Percentiles rank a stretch among this genome's conserved stretches.
phyloP scores from a whole-genome alignment of 2,888 invertebrate genomes.

The Dolichopus griseipennis region DNA sequence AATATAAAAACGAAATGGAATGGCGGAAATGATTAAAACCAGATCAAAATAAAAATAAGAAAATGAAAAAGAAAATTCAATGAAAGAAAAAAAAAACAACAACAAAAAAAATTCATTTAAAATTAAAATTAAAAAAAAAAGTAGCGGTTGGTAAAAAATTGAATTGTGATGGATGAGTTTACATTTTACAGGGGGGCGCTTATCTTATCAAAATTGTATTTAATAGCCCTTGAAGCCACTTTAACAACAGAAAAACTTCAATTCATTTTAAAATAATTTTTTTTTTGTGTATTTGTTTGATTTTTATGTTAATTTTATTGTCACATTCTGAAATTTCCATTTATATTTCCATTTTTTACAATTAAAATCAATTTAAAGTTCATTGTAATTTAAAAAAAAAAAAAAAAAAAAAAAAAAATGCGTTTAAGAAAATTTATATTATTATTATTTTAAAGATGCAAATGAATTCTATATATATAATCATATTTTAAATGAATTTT shows the following conservation, averaged over 20 bases:
- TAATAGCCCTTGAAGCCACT: neutral
- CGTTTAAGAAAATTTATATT: too few relatives aligned
- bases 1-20: neutral
- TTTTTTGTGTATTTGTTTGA: neutral
- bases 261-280: neutral
- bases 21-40: conserved; percentile 1
- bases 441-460: too few relatives aligned
- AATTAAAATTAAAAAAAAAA: neutral
- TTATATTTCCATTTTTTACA: too few relatives aligned
- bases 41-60: neutral
- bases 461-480: too few relatives aligned
- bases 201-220: neutral
- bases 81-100: too few relatives aligned
- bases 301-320: neutral
- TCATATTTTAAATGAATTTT: too few relatives aligned
- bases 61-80: too few relatives aligned
- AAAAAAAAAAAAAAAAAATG: too few relatives aligned
- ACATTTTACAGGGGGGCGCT: neutral
- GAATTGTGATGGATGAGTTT: neutral
- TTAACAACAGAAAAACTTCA: neutral
- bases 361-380: too few relatives aligned
- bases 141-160: neutral
- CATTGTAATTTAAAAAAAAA: too few relatives aligned
- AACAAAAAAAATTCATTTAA: neutral
- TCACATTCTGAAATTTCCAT: too few relatives aligned